Base-by-base conservation (phyloP, 1,140 invertebrate genomes). In the Helicorthomorpha holstii region DNA sequence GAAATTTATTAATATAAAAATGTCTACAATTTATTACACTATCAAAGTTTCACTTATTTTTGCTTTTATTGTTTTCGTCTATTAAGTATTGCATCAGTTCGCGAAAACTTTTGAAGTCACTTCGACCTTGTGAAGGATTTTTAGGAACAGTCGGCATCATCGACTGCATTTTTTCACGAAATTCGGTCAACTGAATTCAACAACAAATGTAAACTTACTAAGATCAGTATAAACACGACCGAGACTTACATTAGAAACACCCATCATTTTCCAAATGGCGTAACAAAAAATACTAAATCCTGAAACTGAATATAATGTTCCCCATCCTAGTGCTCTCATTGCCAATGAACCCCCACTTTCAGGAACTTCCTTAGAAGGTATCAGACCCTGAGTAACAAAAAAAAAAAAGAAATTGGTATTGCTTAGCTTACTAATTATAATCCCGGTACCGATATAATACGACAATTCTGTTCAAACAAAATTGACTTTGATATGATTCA, bases 221-320 rank as follows among this genome's bases (percentile, higher is more conserved):
- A 25, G 47, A n/a, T 24, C 1, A 41, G 12, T n/a, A 34, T n/a
- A 53, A 16, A 12, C 10, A 38, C 4, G 51, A 50, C 3, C 10
- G 4, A 2, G 7, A 55, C 65, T 69, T 63, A 84, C 80, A 75
- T 83, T 76, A 58, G 78, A 76, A 27, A 85, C 87, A 54, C 87
- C 89, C 27, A 85, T 80, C 4, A 89, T 58, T 71, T 92, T 93
- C 85, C 87, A 94, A 51, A 92, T 77, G 12, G 76, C 75, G 68
- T 81, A 90, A 64, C 81, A 85, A 50, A 93, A 68, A 45, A 85
- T 61, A 14, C 83, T 75, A 57, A 86, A 85, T 12, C 88, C 87
- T 34, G 80, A 71, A 16, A 89, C 71, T 0, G 90, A 84, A 68
- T 88, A 91, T 1, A 91, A 60, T 2, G 85, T 85, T 1, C 87